Evolutionary conservation across 2,888 invertebrate species (phyloP), one percentile per base, ranked within the genome.

Genomic region (Subacronicta megacephala): DNA sequence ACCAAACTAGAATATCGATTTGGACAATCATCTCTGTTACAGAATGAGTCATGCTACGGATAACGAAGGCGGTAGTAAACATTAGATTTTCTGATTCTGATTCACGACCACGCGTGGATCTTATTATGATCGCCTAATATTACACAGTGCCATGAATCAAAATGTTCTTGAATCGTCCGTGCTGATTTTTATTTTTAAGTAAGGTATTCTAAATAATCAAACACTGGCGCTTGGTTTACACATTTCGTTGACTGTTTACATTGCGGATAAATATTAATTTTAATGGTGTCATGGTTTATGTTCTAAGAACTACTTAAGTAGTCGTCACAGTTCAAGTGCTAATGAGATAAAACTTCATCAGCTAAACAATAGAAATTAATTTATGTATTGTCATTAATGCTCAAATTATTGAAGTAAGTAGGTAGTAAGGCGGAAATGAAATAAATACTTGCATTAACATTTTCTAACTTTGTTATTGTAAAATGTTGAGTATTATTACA

Each of bases 71-170:
- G 52, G 57, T 74, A 77, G 75, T 64, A 64, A 70, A 77, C 60
- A 66, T 77, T 35, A 40, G 50, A 43, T 60, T 60, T 59, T 60
- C 33, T 49, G 38, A 76, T 69, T 66, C 59, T 77, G 74, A 77
- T 56, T 74, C 77, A 77, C 50, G 17, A 56, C 44, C 53, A 58
- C 44, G 61, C 44, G 26, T 44, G n/a, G n/a, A 51, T 37, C n/a
- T 49, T 57, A 15, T 69, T 49, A 38, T 47, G 33, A 56, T 47
- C 38, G 4, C 10, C 3, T 29, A 49, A 41, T 56, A 53, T 12
- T 37, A 42, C 59, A 62, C 18, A 31, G 31, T 31, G n/a, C 31
- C 5, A n/a, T n/a, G 5, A n/a, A 31, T 5, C 31, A 31, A 12
- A 31, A 31, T 31, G 7, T 43, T 26, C 7, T 36, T 26, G 17